A percentile compares a stretch with the other conserved stretches of the same genome.
These are phyloP conservation scores for Leptodactylus fuscus DNA, from an alignment of 2,113 vertebrate genomes.

Conservation along the genomic window DNA sequence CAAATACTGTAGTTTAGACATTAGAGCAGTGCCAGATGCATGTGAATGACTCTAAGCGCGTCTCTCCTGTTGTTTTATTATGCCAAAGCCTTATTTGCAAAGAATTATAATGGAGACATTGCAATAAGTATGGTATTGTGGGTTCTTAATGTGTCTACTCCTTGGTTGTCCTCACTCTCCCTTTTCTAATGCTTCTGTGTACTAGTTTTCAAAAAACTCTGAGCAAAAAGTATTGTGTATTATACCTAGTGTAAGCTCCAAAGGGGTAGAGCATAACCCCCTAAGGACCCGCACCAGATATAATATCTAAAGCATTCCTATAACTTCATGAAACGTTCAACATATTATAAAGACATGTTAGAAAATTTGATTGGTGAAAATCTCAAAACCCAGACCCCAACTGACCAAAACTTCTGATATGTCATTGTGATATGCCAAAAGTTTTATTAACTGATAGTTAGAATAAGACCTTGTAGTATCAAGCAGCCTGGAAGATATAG, in stretches of 20 bases:
- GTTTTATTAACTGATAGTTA: too few species aligned
- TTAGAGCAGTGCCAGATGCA: conserved; percentile 48
- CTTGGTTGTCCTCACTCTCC: not conserved
- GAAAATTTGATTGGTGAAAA: too few species aligned
- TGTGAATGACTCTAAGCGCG: not conserved
- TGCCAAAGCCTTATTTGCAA: not conserved
- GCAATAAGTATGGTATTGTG: not conserved
- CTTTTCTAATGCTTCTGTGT: not conserved
- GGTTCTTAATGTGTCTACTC: not conserved
- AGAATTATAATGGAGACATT: not conserved
- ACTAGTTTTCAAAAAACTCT: not conserved
- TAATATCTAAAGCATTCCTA: too few species aligned
- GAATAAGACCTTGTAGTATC: not conserved
- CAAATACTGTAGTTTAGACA: conserved; percentile 55
- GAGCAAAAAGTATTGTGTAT: not conserved
- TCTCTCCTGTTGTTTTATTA: conserved; percentile 16
- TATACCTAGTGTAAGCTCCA: not conserved
- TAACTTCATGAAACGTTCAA: too few species aligned
- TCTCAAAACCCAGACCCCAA: too few species aligned
- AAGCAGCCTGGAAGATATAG: not conserved
- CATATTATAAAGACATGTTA: too few species aligned
- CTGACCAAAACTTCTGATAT: too few species aligned
- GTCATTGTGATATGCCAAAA: too few species aligned
- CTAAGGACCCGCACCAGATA: too few species aligned
- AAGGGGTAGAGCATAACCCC: too few species aligned